Conservation (phyloP, 2,888 invertebrate genomes). For the Dilophus febrilis region DNA sequence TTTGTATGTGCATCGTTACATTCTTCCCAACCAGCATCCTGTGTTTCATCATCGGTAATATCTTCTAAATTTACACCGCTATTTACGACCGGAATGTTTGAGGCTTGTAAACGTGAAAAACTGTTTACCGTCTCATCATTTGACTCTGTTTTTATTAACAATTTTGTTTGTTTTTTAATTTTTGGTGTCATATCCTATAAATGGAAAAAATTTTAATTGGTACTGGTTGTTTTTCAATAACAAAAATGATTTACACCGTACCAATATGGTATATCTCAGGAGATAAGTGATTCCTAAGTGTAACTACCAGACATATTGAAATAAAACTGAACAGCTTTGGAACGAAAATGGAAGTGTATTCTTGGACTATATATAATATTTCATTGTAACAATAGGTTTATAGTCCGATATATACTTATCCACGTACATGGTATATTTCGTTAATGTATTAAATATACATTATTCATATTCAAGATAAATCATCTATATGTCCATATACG, state of each 20-base stretch:
- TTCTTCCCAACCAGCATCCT: constrained; percentile 34
- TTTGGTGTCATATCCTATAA: constrained; percentile 40
- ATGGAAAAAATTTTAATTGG: neutral
- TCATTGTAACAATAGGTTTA: too few relatives aligned
- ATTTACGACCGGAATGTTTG: constrained; percentile 27
- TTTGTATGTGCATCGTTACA: constrained; percentile 26
- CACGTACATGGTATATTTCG: too few relatives aligned
- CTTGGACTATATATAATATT: too few relatives aligned
- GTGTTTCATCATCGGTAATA: constrained; percentile 33
- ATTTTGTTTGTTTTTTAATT: constrained; percentile 40
- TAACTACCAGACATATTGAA: too few relatives aligned
- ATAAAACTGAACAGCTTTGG: too few relatives aligned
- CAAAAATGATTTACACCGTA: neutral
- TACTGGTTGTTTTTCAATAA: too few relatives aligned
- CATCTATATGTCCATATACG: too few relatives aligned
- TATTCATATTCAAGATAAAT: too few relatives aligned
- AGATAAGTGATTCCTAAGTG: too few relatives aligned
- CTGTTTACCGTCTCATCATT: constrained; percentile 17
- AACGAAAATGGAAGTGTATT: too few relatives aligned
- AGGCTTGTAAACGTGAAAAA: constrained; percentile 32
- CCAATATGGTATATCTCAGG: neutral
- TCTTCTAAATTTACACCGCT: constrained; percentile 34
- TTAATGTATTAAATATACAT: too few relatives aligned
- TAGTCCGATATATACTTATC: too few relatives aligned
- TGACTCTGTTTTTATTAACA: constrained; percentile 31